Percentiles rank a stretch among this genome's conserved stretches.
These are phyloP conservation scores for Acanthurus lineatus DNA, from an alignment of 2,797 vertebrate genomes.

Conservation along the genomic window DNA sequence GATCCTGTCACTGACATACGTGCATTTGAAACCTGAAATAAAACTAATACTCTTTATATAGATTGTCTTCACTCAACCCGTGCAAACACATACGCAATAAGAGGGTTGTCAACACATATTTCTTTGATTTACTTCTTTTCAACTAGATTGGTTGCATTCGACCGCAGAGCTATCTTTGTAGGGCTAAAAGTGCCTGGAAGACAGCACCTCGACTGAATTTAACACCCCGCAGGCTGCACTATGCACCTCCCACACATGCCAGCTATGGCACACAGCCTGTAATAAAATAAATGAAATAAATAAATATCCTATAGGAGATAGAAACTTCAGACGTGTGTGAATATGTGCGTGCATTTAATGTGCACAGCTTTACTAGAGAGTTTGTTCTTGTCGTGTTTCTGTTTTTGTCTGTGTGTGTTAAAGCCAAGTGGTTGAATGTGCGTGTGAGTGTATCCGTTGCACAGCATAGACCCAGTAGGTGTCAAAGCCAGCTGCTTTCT, in stretches of 20 bases:
- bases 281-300: slow-evolving; percentile 59
- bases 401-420: slow-evolving; percentile 9
- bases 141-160: slow-evolving; percentile 22
- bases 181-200: slow-evolving; percentile 17
- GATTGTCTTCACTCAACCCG: slow-evolving; percentile 21
- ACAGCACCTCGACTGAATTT: slow-evolving; percentile 20
- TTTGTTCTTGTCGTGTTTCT: not conserved
- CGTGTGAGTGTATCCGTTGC: slow-evolving; percentile 5
- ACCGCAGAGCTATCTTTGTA: slow-evolving; percentile 24
- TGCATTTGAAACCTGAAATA: slow-evolving; percentile 13
- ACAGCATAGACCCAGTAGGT: slow-evolving; percentile 44
- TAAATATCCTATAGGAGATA: slow-evolving; percentile 48
- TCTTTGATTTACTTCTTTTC: slow-evolving; percentile 34
- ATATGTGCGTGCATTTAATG: not conserved
- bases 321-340: slow-evolving; percentile 22
- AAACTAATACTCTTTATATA: slow-evolving; percentile 14
- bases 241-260: slow-evolving; percentile 39
- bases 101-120: slow-evolving; percentile 22
- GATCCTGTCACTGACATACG: slow-evolving; percentile 32
- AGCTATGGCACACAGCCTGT: slow-evolving; percentile 39
- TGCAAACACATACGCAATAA: slow-evolving; percentile 25
- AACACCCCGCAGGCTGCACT: slow-evolving; percentile 37
- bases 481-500: slow-evolving; percentile 69
- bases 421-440: slow-evolving; percentile 8
- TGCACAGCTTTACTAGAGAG: not conserved